phyloP scores from a whole-genome alignment of 2,888 invertebrate genomes.

The Drepana falcataria region DNA sequence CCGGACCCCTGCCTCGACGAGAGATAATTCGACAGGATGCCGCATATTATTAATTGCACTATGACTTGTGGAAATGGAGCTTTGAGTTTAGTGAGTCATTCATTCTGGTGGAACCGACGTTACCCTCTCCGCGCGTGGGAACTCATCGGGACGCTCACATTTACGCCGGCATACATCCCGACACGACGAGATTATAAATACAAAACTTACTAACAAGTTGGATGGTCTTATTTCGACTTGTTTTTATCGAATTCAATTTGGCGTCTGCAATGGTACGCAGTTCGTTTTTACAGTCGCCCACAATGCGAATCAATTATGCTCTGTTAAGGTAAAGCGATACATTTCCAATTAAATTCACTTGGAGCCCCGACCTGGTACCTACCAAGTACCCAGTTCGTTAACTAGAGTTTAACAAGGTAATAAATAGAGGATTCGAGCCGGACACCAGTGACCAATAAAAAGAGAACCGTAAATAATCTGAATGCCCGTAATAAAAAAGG shows the following conservation, averaged over 20 bases:
- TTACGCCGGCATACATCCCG: slow-evolving; percentile 39
- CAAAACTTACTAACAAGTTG: slow-evolving; percentile 33
- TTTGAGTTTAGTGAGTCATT: slow-evolving; percentile 76
- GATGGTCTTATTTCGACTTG: slow-evolving; percentile 27
- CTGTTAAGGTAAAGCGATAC: slow-evolving; percentile 57
- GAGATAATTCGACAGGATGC: slow-evolving; percentile 79
- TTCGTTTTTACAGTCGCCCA: slow-evolving; percentile 43
- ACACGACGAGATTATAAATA: slow-evolving; percentile 41
- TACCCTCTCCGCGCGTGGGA: slow-evolving; percentile 61
- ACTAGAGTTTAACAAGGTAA: slow-evolving; percentile 76
- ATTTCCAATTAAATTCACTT: slow-evolving; percentile 65
- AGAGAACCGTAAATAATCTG: slow-evolving; percentile 72
- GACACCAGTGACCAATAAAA: slow-evolving; percentile 69
- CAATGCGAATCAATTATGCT: slow-evolving; percentile 62
- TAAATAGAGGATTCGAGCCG: slow-evolving; percentile 63
- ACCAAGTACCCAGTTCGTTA: slow-evolving; percentile 67
- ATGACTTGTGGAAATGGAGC: slow-evolving; percentile 78
- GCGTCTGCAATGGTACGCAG: slow-evolving; percentile 29
- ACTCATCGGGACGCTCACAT: slow-evolving; percentile 49
- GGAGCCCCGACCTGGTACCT: slow-evolving; percentile 48
- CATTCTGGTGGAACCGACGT: slow-evolving; percentile 60
- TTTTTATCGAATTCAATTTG: slow-evolving; percentile 41
- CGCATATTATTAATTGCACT: slow-evolving; percentile 79
- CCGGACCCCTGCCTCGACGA: slow-evolving; percentile 76
- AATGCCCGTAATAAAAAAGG: slow-evolving; percentile 71